Base-by-base conservation (phyloP, 2,113 vertebrate genomes). In the Apteryx mantelli region DNA sequence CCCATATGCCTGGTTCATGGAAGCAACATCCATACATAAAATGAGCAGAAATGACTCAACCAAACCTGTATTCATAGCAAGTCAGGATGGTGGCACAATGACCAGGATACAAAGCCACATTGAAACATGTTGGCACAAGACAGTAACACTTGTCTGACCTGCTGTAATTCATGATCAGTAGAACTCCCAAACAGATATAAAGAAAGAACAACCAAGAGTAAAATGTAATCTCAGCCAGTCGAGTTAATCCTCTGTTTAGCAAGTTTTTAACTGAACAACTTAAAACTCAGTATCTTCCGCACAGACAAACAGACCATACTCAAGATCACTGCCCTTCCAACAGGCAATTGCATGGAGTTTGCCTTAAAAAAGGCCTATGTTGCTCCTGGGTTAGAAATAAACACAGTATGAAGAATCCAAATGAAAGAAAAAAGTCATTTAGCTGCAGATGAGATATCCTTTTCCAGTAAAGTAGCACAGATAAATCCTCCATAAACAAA, bases 21-120 rank as follows among this genome's bases (percentile, higher is more conserved):
- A 48, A 52, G n/a, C 44, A 38, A 79, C 30, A 16, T 42, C 30
- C 40, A 9, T 6, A 24, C 8, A 42, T 0, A 0, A 19, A 32
- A 56, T 55, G 55, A 63, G 40, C n/a, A 78, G 25, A 87, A 91
- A 55, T 63, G 21, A 83, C 38, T 36, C 48, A 38, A 13, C 7
- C 22, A 56, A 42, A n/a, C 7, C n/a, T 44, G 9, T 36, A 63
- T 74, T 42, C 40, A 61, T 7, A 56, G 53, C 21, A 63, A 79
- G 79, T 56, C 40, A 74, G 20, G 21, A 42, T 0, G 1, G 11
- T n/a, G 40, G 13, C 48, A 38, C 38, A 46, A 28, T 10, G 26
- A 63, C 8, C 26, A 42, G 32, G 30, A 38, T 12, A 42, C 40
- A 70, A 46, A 77, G 28, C 28, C 38, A 60, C 46, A 48, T 26